These are phyloP conservation scores for Chloroclysta siterata DNA, from an alignment of 2,888 invertebrate species.

Conservation along the genomic window DNA sequence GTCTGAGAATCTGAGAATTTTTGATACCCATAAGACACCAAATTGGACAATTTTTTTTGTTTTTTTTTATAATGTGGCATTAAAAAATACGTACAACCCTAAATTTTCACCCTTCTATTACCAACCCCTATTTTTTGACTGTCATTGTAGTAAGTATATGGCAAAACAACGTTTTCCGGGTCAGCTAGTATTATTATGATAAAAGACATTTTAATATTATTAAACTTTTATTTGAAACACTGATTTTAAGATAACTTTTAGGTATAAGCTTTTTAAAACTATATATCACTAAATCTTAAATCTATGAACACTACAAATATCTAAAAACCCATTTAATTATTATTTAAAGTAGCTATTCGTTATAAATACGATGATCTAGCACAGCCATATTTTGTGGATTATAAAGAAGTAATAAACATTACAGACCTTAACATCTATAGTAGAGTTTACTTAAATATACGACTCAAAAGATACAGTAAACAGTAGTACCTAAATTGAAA, in stretches of 20 bases:
- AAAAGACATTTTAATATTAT: conserved; percentile 10
- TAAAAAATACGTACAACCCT: too few species aligned
- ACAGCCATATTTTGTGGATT: conserved; percentile 64
- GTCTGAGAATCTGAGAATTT: too few species aligned
- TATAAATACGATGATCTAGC: conserved; percentile 46
- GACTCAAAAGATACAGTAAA: background rate
- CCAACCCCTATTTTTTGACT: too few species aligned
- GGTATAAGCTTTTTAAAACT: conserved; percentile 15
- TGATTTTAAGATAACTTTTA: conserved; percentile 1
- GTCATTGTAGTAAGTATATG: too few species aligned
- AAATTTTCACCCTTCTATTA: too few species aligned
- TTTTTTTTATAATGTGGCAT: too few species aligned
- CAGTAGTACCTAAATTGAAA: too few species aligned
- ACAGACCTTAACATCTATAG: background rate
- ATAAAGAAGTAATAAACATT: background rate
- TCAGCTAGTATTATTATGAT: too few species aligned
- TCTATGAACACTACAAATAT: conserved; percentile 21
- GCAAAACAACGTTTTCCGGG: too few species aligned
- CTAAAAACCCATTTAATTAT: conserved; percentile 17
- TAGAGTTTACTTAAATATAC: background rate
- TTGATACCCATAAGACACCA: too few species aligned
- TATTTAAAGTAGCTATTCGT: conserved; percentile 7
- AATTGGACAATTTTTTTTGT: too few species aligned
- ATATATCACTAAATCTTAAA: conserved; percentile 1
- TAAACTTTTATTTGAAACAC: conserved; percentile 35